Conservation (phyloP, 2,888 invertebrate genomes). For the Saturnia japonica region DNA sequence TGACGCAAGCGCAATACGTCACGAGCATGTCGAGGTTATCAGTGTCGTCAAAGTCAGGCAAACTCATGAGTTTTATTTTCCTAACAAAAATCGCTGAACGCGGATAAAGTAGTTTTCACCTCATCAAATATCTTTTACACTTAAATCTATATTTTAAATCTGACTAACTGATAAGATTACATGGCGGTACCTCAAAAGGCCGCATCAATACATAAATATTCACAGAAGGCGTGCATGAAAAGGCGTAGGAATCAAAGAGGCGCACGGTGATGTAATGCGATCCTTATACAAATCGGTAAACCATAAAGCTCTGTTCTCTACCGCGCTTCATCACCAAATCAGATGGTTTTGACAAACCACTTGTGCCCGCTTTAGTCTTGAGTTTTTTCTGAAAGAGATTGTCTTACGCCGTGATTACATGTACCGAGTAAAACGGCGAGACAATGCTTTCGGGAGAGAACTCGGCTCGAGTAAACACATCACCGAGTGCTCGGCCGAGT, state of each 20-base stretch:
- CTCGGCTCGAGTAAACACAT: no score
- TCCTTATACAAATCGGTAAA: constrained; percentile 52
- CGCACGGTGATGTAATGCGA: constrained; percentile 54
- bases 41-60: no score
- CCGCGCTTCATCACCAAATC: constrained; percentile 53
- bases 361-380: constrained; percentile 4
- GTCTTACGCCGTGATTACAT: no score
- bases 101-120: no score
- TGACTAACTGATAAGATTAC: background rate
- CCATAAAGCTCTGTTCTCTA: constrained; percentile 52
- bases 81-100: no score
- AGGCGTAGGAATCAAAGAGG: constrained; percentile 44
- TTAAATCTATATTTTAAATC: background rate
- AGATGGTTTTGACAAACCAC: constrained; percentile 37
- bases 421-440: no score
- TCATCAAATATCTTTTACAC: background rate
- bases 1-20: no score
- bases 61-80: no score
- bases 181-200: background rate
- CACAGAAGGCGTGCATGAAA: constrained; percentile 28
- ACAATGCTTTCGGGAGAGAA: no score
- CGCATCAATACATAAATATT: background rate
- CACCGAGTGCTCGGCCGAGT: no score
- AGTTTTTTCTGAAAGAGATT: background rate
- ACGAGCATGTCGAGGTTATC: no score